A percentile compares a stretch with the other conserved stretches of the same genome.
Evolutionary conservation across 2,797 vertebrate genomes (phyloP).

Genomic region (Pithecia hirsuta): DNA sequence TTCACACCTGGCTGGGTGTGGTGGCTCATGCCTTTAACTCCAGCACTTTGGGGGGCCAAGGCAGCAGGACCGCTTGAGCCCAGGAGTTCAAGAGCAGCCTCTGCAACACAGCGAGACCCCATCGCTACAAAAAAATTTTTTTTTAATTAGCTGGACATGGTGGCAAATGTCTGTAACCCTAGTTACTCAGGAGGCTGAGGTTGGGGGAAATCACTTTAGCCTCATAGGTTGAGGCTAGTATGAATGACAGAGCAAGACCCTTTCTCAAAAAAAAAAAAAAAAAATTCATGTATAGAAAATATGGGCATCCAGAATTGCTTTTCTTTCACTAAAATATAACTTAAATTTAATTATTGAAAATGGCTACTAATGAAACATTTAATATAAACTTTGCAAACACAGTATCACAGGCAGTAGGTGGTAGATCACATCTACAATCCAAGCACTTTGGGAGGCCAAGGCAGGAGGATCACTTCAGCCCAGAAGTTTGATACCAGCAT

Average conservation of each 20-base stretch:
- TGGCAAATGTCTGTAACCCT: not conserved
- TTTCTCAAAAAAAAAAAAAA: not conserved
- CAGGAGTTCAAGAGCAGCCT: not conserved
- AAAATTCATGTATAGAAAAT: not conserved
- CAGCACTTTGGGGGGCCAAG: not conserved
- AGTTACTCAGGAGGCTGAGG: not conserved
- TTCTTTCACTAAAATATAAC: not conserved
- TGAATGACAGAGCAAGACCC: not conserved
- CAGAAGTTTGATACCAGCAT: too few relatives aligned
- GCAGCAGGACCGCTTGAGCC: not conserved
- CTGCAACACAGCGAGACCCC: not conserved
- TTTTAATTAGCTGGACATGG: not conserved
- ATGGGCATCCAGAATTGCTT: not conserved
- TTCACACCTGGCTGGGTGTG: not conserved
- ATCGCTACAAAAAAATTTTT: not conserved
- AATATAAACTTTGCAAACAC: not conserved
- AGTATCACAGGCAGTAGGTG: not conserved
- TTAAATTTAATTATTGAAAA: not conserved
- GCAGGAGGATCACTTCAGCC: too few relatives aligned
- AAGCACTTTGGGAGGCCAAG: too few relatives aligned
- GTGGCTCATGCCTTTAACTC: not conserved
- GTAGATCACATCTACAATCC: not conserved
- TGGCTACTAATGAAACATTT: not conserved
- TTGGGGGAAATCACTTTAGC: not conserved
- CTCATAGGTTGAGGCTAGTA: not conserved